These are phyloP conservation scores for Gnathonemus echidnorhynchus DNA, from an alignment of 2,113 vertebrate genomes.

Conservation along the genomic window DNA sequence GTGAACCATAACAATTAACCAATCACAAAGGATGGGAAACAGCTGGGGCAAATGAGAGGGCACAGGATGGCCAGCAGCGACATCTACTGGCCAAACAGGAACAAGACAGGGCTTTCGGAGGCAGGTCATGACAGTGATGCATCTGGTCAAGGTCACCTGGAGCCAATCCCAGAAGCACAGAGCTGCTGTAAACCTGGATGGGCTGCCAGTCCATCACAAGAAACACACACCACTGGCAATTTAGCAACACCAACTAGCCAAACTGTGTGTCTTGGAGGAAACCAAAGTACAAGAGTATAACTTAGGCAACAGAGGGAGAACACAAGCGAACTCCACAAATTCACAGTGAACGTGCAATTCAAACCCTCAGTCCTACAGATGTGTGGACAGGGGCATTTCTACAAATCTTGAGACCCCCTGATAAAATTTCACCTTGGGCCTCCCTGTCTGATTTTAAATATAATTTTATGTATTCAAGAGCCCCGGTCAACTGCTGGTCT, in stretches of 20 bases:
- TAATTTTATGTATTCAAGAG: not conserved
- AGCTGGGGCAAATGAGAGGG: not conserved
- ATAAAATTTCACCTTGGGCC: not conserved
- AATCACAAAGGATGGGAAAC: not conserved
- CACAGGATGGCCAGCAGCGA: not conserved
- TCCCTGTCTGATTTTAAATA: not conserved
- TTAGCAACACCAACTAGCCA: not conserved
- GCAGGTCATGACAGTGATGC: not conserved
- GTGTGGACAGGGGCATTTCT: not conserved
- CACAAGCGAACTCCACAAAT: not conserved
- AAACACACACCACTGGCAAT: not conserved
- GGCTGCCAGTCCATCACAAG: not conserved
- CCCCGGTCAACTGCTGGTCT: not conserved
- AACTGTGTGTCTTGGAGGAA: not conserved
- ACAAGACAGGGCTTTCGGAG: not conserved
- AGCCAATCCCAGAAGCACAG: not conserved
- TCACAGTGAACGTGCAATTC: not conserved
- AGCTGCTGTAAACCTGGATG: not conserved
- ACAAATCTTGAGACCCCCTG: not conserved
- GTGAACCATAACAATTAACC: not conserved
- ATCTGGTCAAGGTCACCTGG: not conserved
- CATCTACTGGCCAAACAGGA: not conserved
- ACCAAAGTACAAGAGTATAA: not conserved
- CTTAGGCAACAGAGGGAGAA: not conserved
- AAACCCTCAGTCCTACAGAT: not conserved